Evolutionary conservation across 2,113 vertebrate species (phyloP).

Genomic region (Myiagra hebetior): DNA sequence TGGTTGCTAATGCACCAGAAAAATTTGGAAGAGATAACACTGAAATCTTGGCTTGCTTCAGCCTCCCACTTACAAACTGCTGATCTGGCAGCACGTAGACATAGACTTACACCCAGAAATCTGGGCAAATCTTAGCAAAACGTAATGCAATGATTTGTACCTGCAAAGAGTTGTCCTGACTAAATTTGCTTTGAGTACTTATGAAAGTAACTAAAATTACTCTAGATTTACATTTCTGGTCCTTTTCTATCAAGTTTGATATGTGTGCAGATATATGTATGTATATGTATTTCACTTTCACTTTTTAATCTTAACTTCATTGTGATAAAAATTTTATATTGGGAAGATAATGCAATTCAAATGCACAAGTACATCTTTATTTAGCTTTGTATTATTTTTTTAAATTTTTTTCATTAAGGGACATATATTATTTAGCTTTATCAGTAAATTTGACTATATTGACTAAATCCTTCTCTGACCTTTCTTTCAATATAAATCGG

Average conservation of each 20-base stretch:
- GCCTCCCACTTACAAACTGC: conserved; percentile 23
- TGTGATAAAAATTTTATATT: neutral
- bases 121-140: neutral
- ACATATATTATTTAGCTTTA: neutral
- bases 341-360: neutral
- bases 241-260: neutral
- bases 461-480: neutral
- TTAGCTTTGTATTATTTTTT: neutral
- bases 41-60: neutral
- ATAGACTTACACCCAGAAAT: neutral
- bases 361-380: neutral
- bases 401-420: neutral
- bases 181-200: neutral
- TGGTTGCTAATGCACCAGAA: neutral
- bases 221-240: neutral
- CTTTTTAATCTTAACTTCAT: neutral
- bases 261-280: neutral
- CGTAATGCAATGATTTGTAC: neutral
- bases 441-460: neutral
- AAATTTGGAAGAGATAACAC: neutral
- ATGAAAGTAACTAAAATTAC: neutral
- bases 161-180: neutral
- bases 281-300: neutral
- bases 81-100: neutral
- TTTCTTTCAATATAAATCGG: neutral